Evolutionary conservation across 2,888 invertebrate species (phyloP), one percentile per base, ranked within the genome.

Genomic region (Eumerus sabulonum): DNA sequence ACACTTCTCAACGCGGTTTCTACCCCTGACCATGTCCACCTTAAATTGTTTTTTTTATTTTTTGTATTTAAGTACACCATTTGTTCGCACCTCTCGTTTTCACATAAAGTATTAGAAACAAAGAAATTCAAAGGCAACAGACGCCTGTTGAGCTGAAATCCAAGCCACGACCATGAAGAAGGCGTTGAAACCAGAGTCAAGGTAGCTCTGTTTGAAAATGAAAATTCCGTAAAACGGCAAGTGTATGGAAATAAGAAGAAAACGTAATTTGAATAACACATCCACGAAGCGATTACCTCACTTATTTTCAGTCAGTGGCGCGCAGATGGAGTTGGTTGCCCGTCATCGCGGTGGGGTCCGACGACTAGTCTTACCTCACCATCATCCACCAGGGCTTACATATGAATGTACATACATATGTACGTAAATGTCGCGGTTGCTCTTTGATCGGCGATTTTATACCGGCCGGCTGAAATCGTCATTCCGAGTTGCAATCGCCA

Each of bases 401-500:
- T n/a, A n/a, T n/a, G n/a, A n/a, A n/a, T n/a, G n/a, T n/a, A n/a
- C n/a, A n/a, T n/a, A n/a, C n/a, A n/a, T n/a, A n/a, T n/a, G n/a
- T n/a, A n/a, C 7, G 27, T 7, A 7, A 27, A 27, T 27, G 7
- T 27, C 27, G 27, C 7, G 27, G 27, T 27, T 27, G 7, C 27
- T 7, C 3, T 27, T 27, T 35, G 40, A 47, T 38, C 38, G 35
- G 40, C 27, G 27, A 5, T 13, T 14, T 44, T 17, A 19, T 40
- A 44, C 48, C 48, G 9, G 68, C 74, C 74, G 74, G 74, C 62
- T 54, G 67, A n/a, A n/a, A 66, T 60, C 12, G 12, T 68, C 44
- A 19, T 62, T 13, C 57, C 53, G 1, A 77, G 67, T 59, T 63
- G 66, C 57, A 77, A 48, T 62, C 77, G 77, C 77, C 77, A 72